Conservation (phyloP, 2,888 invertebrate genomes). For the Drosophila demipolita region DNA sequence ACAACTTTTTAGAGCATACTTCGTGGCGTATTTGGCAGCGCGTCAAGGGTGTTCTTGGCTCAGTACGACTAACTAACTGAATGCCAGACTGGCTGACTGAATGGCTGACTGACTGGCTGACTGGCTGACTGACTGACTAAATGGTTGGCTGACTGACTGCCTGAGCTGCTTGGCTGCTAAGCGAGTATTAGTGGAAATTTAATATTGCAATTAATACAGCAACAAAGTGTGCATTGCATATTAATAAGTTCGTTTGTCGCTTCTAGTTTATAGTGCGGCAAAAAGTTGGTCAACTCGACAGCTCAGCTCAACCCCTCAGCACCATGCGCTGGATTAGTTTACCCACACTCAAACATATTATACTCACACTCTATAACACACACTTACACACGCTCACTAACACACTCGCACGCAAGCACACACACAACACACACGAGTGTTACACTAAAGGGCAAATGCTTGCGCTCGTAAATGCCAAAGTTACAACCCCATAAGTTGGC, state of each 20-base stretch:
- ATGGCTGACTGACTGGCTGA: not conserved
- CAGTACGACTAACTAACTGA: not conserved
- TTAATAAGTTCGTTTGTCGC: slow-evolving; percentile 77
- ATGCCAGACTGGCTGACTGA: not conserved
- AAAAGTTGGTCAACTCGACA: slow-evolving; percentile 56
- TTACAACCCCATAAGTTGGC: slow-evolving; percentile 69
- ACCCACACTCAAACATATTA: slow-evolving; percentile 15
- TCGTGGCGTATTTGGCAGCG: slow-evolving; percentile 32
- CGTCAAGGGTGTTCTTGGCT: slow-evolving; percentile 14
- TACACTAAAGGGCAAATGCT: slow-evolving; percentile 70
- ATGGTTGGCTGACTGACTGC: not conserved
- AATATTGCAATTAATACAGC: slow-evolving; percentile 81
- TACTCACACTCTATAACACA: slow-evolving; percentile 8
- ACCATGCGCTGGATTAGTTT: slow-evolving; percentile 45
- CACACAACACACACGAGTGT: not conserved
- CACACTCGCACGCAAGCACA: slow-evolving; percentile 6
- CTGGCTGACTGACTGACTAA: not conserved
- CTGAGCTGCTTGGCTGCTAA: slow-evolving; percentile 37
- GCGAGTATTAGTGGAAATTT: slow-evolving; percentile 80
- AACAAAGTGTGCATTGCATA: slow-evolving; percentile 80
- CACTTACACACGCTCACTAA: slow-evolving; percentile 14
- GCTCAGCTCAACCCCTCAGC: slow-evolving; percentile 21
- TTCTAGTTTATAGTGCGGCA: slow-evolving; percentile 58
- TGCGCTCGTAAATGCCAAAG: slow-evolving; percentile 73
- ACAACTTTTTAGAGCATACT: slow-evolving; percentile 64